Evolutionary conservation across 2,113 vertebrate species (phyloP), one percentile per base, ranked within the genome.

Genomic region (Pygoscelis antarcticus): DNA sequence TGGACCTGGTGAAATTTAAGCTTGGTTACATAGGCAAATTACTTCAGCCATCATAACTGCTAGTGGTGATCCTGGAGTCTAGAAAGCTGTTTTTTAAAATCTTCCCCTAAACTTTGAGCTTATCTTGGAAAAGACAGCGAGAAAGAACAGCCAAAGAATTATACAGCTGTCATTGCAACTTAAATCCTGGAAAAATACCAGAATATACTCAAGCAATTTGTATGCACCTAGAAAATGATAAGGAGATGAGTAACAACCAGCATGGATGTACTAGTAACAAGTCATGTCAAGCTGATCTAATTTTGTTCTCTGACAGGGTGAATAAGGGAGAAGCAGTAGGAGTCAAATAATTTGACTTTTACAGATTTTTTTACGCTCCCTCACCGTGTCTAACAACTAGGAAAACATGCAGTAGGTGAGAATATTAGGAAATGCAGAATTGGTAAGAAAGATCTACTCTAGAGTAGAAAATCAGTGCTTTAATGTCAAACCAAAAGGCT

Each of bases 221-320:
- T 74, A 81, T 16, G 42, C 4, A 15, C n/a, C 77, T 89, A 78
- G 42, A 47, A 92, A 84, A 91, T 86, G 9, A 89, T 62, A 77
- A 86, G 49, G 34, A 81, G 25, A 64, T 92, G 89, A 92, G 51
- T 89, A 95, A 89, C 22, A 75, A 7, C 16, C 18, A 62, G 19
- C 66, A 58, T 58, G 49, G 23, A 81, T 77, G 34, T 83, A 61
- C 71, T 22, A 69, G 47, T 49, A 87, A 30, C 52, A 88, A 76
- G 36, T 54, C 25, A n/a, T 42, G 47, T 78, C 76, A 92, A 89
- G 55, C 32, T 86, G 51, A 87, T 96, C 70, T 89, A 49, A 83
- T 90, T 92, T 96, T 92, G 42, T 91, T 87, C 68, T 80, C 60
- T 84, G 83, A 84, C 46, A 91, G 17, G 23, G 11, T 92, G 81